Base-by-base conservation (phyloP, 2,888 invertebrate species). In the Thereva nobilitata region DNA sequence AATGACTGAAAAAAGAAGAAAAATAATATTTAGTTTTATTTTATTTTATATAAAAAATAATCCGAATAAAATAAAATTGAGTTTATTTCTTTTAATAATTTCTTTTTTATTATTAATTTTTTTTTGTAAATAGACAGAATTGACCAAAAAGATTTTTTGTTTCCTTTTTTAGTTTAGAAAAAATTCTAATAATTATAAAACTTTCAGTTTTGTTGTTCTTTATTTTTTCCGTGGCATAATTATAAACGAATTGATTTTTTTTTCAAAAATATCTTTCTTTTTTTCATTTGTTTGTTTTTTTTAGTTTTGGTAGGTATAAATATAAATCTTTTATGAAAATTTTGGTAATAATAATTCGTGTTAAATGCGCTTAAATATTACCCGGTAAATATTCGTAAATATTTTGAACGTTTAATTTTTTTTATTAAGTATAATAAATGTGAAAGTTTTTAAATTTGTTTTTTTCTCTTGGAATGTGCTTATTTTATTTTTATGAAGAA, bases 321-420 rank as follows among this genome's bases (percentile, higher is more conserved):
- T 50, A 59, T 59, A 59, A 59, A 59, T 59, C 49, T 47, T 49
- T 59, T 59, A 38, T 49, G 57, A 57, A 57, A 49, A 56, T 56
- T 44, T 56, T 44, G 42, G 12, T 45, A 44, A 34, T 56, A 10
- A 47, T 56, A 56, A 8, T 56, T 56, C 37, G 56, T 12, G 23
- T 44, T 56, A 42, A 44, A 47, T 23, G 49, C 59, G 59, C 42
- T 23, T 23, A 59, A 35, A n/a, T 49, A 47, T 38, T 49, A 44
- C 49, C 38, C 49, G 49, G 49, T 59, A 47, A 47, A 59, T 59
- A 59, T 38, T 38, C 45, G 38, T 47, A 59, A 59, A 59, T 49
- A 49, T 49, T 23, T 59, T 59, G 47, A 59, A 59, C 59, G 59
- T 47, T 47, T 47, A 37, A 47, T 59, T 47, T 5, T 47, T 5